Conservation (phyloP, 1,140 invertebrate species). For the Microplitis demolitor region DNA sequence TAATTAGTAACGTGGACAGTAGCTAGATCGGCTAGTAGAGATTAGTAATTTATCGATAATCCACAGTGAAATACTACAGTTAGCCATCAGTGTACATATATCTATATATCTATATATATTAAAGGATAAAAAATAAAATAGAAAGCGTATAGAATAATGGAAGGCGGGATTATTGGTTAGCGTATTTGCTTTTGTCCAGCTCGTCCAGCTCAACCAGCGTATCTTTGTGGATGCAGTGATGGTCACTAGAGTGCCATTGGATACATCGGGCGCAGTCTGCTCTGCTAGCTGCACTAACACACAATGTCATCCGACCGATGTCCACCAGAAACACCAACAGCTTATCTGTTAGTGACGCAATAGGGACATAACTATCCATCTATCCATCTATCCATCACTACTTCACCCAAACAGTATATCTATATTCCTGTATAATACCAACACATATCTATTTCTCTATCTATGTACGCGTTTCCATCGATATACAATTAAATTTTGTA, state of each 20-base stretch:
- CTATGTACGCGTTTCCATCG: neutral
- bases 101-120: too few species aligned
- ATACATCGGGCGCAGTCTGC: neutral
- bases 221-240: constrained; percentile 28
- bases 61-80: neutral
- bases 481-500: constrained; percentile 26
- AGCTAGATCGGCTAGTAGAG: neutral
- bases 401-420: too few species aligned
- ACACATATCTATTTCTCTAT: too few species aligned
- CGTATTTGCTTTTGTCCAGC: constrained; percentile 12
- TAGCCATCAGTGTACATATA: neutral
- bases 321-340: constrained; percentile 17
- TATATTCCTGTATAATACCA: too few species aligned
- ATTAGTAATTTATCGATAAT: constrained; percentile 23
- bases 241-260: neutral
- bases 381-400: neutral
- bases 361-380: constrained; percentile 20
- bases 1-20: constrained; percentile 20
- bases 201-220: constrained; percentile 1
- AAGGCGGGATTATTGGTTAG: neutral
- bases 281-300: neutral
- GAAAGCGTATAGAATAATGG: neutral
- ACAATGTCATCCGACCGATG: constrained; percentile 7
- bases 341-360: constrained; percentile 26
- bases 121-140: neutral